A percentile compares a stretch with the other conserved stretches of the same genome.
Conservation (phyloP, 2,797 vertebrate species). For the Micromesistius poutassou region DNA sequence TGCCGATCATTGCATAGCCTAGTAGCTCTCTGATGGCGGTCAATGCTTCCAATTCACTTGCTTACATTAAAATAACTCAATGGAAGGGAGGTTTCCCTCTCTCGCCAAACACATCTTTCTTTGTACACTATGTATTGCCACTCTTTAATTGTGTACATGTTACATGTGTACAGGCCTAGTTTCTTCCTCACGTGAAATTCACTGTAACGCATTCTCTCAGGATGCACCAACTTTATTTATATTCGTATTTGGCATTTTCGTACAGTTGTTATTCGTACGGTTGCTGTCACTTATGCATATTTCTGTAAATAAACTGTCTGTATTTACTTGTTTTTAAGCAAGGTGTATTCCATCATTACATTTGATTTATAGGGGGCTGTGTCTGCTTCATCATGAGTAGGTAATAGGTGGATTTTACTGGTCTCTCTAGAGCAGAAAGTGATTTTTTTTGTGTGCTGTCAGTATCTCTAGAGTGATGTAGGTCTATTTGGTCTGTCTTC, state of each 20-base stretch:
- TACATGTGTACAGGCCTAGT: conserved; percentile 38
- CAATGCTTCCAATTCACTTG: no score
- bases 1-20: background rate
- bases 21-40: background rate
- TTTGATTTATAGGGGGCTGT: background rate
- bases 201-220: conserved; percentile 41
- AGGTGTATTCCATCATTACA: background rate
- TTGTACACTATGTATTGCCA: background rate
- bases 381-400: background rate
- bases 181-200: conserved; percentile 46
- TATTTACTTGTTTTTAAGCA: conserved; percentile 39
- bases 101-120: background rate
- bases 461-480: no score
- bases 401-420: background rate
- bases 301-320: conserved; percentile 74
- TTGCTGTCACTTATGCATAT: conserved; percentile 45
- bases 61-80: background rate
- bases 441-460: no score
- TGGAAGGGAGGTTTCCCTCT: background rate
- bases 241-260: conserved; percentile 26
- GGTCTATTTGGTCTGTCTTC: no score
- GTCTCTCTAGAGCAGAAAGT: no score
- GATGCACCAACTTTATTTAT: conserved; percentile 44
- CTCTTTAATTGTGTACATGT: background rate
- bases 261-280: conserved; percentile 24